phyloP scores from a whole-genome alignment of 2,113 vertebrate species.

The Podarcis muralis region DNA sequence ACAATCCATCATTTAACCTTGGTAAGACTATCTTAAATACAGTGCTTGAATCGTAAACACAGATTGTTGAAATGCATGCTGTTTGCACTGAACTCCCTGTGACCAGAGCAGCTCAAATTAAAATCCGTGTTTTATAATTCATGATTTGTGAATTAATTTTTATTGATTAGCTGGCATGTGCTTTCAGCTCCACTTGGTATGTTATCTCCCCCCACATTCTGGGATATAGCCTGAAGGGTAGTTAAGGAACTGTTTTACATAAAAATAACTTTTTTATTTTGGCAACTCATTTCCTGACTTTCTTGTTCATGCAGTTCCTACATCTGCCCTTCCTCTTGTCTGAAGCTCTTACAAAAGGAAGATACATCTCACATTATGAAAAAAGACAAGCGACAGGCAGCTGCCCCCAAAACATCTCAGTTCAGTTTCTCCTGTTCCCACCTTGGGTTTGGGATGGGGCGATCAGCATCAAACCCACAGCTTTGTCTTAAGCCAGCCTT shows the following conservation, averaged over 20 bases:
- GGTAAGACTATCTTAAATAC: neutral
- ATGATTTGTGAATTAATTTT: neutral
- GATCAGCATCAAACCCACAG: too few relatives aligned
- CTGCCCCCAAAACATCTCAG: neutral
- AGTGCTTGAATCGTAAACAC: neutral
- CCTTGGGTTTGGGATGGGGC: too few relatives aligned
- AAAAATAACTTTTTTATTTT: conserved; percentile 5
- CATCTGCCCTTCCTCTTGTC: neutral
- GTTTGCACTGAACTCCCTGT: neutral
- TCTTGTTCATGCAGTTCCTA: neutral
- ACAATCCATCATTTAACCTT: neutral
- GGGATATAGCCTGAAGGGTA: neutral
- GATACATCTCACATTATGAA: neutral
- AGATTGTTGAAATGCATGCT: neutral
- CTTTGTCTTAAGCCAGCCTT: too few relatives aligned
- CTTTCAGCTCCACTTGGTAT: neutral
- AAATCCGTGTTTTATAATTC: neutral
- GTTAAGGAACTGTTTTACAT: neutral
- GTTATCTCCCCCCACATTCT: neutral
- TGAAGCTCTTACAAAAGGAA: neutral
- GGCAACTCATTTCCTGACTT: neutral
- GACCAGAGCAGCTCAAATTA: neutral
- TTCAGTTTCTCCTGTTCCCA: too few relatives aligned
- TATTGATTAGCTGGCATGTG: neutral
- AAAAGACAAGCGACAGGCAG: neutral